A percentile compares a stretch with the other conserved stretches of the same genome.
These are phyloP conservation scores for Gadus chalcogrammus DNA, from an alignment of 2,113 vertebrate species.

Conservation along the genomic window DNA sequence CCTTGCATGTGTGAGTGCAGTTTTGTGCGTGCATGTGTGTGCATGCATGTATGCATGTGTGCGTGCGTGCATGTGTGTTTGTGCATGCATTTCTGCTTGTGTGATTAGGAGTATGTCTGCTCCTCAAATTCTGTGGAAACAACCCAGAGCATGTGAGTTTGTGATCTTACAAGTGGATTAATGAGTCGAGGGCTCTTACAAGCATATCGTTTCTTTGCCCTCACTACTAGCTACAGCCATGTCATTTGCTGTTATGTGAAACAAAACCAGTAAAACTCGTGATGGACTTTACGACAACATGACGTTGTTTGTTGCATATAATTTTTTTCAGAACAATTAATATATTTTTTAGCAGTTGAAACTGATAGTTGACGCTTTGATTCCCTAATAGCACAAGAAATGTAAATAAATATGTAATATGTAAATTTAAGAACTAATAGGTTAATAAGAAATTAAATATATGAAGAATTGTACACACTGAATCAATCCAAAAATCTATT, in stretches of 20 bases:
- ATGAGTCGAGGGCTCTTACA: conserved; percentile 20
- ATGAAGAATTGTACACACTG: too few relatives aligned
- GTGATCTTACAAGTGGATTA: conserved; percentile 54
- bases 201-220: conserved; percentile 16
- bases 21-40: too few relatives aligned
- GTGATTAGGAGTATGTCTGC: neutral
- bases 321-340: neutral
- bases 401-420: too few relatives aligned
- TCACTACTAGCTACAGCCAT: conserved; percentile 23
- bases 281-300: conserved; percentile 8
- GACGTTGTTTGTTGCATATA: neutral
- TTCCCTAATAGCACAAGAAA: too few relatives aligned
- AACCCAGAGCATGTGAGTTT: conserved; percentile 49
- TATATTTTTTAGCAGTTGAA: too few relatives aligned
- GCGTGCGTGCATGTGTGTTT: too few relatives aligned
- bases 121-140: conserved; percentile 30
- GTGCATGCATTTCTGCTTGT: neutral
- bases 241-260: conserved; percentile 32
- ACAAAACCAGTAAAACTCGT: conserved; percentile 25
- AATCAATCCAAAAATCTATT: too few relatives aligned
- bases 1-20: too few relatives aligned
- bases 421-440: too few relatives aligned
- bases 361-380: too few relatives aligned
- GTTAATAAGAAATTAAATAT: too few relatives aligned
- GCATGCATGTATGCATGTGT: too few relatives aligned